Percentiles rank a stretch among this genome's conserved stretches.
Conservation (phyloP, 2,113 vertebrate genomes). For the Varanus salvator region DNA sequence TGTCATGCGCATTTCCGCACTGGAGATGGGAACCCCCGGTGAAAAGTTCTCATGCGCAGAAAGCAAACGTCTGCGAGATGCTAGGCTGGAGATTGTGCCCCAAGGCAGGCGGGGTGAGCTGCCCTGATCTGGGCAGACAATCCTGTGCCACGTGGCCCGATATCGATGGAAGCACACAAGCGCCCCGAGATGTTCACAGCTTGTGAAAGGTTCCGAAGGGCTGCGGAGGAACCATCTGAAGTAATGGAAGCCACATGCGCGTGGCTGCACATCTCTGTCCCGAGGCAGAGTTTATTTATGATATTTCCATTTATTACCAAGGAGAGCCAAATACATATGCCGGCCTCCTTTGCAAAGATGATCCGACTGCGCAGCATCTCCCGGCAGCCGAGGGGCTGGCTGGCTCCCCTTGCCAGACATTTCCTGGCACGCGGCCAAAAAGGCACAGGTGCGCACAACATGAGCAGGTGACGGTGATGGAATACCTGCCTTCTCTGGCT, state of each 20-base stretch:
- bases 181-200: background rate
- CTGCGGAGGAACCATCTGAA: background rate
- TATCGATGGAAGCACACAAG: background rate
- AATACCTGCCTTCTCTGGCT: background rate
- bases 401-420: background rate
- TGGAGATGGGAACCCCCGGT: background rate
- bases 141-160: background rate
- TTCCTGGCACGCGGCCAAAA: background rate
- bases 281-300: background rate
- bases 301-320: background rate
- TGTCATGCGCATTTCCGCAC: background rate
- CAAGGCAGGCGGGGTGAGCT: background rate
- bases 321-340: background rate
- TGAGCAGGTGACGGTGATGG: background rate
- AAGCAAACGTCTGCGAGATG: background rate
- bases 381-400: background rate
- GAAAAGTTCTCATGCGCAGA: background rate
- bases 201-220: background rate
- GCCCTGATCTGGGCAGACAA: background rate
- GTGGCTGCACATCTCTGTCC: background rate
- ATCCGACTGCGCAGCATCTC: no score
- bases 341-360: background rate
- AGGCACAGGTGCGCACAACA: constrained; percentile 3
- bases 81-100: background rate
- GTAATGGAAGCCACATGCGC: background rate